Percentiles rank a stretch among this genome's conserved stretches.
Conservation (phyloP, 2,113 vertebrate genomes). For the Hassar affinis region DNA sequence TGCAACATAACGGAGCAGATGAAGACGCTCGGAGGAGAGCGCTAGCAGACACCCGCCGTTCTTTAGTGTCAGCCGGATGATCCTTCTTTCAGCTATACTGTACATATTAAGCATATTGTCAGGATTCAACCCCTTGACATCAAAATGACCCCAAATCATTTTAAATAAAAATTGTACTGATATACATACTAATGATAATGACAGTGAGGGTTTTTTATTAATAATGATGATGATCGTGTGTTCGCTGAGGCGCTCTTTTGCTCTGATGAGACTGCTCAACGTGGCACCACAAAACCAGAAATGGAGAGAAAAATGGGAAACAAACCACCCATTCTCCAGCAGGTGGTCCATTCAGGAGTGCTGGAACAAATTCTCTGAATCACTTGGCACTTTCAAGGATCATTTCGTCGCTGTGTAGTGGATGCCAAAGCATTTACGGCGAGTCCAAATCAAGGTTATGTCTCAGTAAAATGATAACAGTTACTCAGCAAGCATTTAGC, state of each 20-base stretch:
- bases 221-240: background rate
- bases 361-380: slow-evolving; percentile 57
- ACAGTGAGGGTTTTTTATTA: background rate
- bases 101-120: background rate
- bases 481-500: background rate
- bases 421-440: slow-evolving; percentile 24
- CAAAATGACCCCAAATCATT: background rate
- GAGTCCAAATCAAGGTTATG: slow-evolving; percentile 25
- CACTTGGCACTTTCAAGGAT: slow-evolving; percentile 51
- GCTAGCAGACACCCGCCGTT: background rate
- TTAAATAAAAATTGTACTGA: background rate
- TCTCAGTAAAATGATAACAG: slow-evolving; percentile 10
- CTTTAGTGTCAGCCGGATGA: background rate
- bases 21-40: too few relatives aligned
- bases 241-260: background rate
- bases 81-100: background rate
- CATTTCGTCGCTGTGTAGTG: slow-evolving; percentile 41
- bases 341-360: slow-evolving; percentile 58
- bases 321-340: slow-evolving; percentile 50
- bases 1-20: background rate
- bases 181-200: background rate
- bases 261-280: background rate
- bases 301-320: slow-evolving; percentile 44
- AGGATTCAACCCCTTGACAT: background rate
- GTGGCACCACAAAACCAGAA: background rate